These are phyloP conservation scores for Zoanthus gigantus DNA, from an alignment of 92 coral and sea anemone genomes.

Conservation along the genomic window DNA sequence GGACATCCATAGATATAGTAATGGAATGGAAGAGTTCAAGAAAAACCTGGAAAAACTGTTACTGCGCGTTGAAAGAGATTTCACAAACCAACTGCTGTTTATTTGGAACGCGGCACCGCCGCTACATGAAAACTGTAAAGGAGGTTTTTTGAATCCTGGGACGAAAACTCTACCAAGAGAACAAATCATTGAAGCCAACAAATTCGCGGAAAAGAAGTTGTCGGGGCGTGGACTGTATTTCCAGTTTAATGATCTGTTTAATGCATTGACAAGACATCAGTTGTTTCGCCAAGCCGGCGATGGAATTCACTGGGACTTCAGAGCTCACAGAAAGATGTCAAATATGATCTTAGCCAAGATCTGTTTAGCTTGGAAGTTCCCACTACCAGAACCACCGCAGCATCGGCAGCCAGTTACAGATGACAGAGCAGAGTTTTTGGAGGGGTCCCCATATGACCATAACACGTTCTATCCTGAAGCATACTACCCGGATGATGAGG, in stretches of 20 bases:
- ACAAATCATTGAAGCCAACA: conserved; percentile 74
- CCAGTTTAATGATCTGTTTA: conserved; percentile 68
- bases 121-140: conserved; percentile 79
- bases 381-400: conserved; percentile 57
- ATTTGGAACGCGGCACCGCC: conserved; percentile 95
- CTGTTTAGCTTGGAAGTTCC: conserved; percentile 65
- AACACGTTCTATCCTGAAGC: conserved; percentile 40
- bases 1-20: conserved; percentile 88
- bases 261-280: conserved; percentile 47
- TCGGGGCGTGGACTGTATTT: conserved; percentile 36
- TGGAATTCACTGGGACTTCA: conserved; percentile 92
- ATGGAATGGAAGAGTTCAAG: conserved; percentile 65
- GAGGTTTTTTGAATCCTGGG: conserved; percentile 84
- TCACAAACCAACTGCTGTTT: conserved; percentile 71
- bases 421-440: conserved; percentile 21
- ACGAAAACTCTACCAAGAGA: conserved; percentile 69
- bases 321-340: conserved; percentile 90
- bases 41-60: conserved; percentile 71
- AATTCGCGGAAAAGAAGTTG: conserved; percentile 59
- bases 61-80: conserved; percentile 42
- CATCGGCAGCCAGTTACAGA: conserved; percentile 19
- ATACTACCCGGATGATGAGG: conserved; percentile 43
- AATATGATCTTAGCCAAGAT: conserved; percentile 74
- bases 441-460: conserved; percentile 37
- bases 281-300: conserved; percentile 78